A percentile compares a stretch with the other conserved stretches of the same genome.
Conservation (phyloP, 2,888 invertebrate genomes). For the Drosophila nr. fundita region DNA sequence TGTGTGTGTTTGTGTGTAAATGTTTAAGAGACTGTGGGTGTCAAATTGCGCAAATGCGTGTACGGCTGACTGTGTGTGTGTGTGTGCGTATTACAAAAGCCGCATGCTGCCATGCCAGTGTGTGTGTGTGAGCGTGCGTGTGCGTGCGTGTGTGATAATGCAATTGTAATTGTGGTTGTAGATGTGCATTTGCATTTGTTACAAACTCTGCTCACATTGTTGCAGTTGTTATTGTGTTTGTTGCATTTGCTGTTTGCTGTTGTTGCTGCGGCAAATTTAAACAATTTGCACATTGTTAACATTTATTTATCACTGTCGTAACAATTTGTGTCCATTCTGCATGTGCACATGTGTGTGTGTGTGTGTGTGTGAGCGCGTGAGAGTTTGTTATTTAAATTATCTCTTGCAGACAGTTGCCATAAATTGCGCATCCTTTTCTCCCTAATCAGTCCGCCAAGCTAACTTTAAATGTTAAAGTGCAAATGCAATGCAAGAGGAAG, state of each 20-base stretch:
- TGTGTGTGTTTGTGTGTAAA: slow-evolving; percentile 4
- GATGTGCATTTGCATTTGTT: slow-evolving; percentile 61
- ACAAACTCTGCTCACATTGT: slow-evolving; percentile 47
- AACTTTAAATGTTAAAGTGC: slow-evolving; percentile 51
- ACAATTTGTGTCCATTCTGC: slow-evolving; percentile 51
- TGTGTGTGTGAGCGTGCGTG: slow-evolving; percentile 13
- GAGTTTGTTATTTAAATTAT: slow-evolving; percentile 61
- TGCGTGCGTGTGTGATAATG: slow-evolving; percentile 59
- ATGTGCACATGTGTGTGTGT: slow-evolving; percentile 6
- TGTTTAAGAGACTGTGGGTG: background rate
- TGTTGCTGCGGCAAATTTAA: slow-evolving; percentile 66
- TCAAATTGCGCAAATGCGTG: slow-evolving; percentile 12
- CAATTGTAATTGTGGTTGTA: slow-evolving; percentile 72
- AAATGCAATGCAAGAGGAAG: slow-evolving; percentile 14
- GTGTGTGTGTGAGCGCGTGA: slow-evolving; percentile 22
- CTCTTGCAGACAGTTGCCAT: slow-evolving; percentile 49
- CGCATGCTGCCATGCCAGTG: slow-evolving; percentile 43
- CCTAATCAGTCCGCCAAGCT: slow-evolving; percentile 34
- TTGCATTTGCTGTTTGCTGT: slow-evolving; percentile 46
- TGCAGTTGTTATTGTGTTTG: slow-evolving; percentile 23
- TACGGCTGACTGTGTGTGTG: slow-evolving; percentile 8
- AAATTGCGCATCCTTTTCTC: slow-evolving; percentile 47
- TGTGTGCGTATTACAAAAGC: slow-evolving; percentile 45
- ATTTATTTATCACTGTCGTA: slow-evolving; percentile 73
- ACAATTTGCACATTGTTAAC: slow-evolving; percentile 75